Base-by-base conservation (phyloP, 2,888 invertebrate species). In the Caenorhabditis japonica region DNA sequence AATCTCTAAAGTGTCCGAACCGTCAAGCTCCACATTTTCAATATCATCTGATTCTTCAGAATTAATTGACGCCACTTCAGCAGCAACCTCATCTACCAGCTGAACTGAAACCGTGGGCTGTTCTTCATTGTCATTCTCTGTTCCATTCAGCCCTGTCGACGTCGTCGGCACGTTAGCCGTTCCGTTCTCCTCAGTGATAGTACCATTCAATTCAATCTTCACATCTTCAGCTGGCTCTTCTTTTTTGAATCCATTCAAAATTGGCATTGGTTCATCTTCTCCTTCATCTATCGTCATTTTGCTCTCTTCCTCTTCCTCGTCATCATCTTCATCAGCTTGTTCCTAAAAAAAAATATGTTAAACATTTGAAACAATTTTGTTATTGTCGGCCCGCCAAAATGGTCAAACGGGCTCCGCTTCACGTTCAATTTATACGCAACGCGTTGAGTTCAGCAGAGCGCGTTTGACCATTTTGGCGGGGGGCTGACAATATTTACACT, bases 281-380 rank as follows among this genome's bases (percentile, higher is more conserved):
- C 66, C 66, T 34, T 66, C 72, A 43, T 60, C 66, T 17, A 60
- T 56, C 12, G 60, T 66, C 66, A 60, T 66, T 52, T 66, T 73
- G 2, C 44, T 39, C 4, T 23, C 44, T 10, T 44, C 53, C 15
- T 73, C 72, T 19, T 72, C 70, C n/a, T 71, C 71, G 44, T 38
- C 34, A 33, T 58, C 52, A 33, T 58, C 52, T 0, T 56, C 41
- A 7, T 69, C 59, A 2, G 39, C 15, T 36, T 47, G 39, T 15
- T 64, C 38, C 52, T 61, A n/a, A 17, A 44, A 38, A 8, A 3
- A 13, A 34, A 27, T 27, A 17, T 17, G 15, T 2, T 10, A 15
- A 49, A 25, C 19, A n/a, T n/a, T n/a, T n/a, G n/a, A n/a, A n/a
- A n/a, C n/a, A n/a, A n/a, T n/a, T n/a, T n/a, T n/a, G n/a, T n/a